Evolutionary conservation across 2,113 vertebrate genomes (phyloP).

Genomic region (Saccopteryx bilineata): DNA sequence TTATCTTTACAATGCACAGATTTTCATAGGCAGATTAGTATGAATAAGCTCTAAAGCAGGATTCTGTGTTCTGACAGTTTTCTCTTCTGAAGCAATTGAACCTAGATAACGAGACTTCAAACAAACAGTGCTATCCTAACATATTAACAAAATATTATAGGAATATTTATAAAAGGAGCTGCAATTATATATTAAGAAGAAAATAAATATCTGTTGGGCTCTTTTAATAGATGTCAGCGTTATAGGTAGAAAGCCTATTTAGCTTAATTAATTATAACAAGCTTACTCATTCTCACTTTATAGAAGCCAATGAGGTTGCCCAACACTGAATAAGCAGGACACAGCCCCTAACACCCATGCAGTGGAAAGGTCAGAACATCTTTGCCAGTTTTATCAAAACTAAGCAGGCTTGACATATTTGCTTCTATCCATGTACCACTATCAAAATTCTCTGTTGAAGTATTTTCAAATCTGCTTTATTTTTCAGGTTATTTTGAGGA

Average conservation of each 20-base stretch:
- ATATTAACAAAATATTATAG: not conserved
- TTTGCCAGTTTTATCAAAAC: slow-evolving; percentile 2
- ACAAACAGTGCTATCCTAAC: not conserved
- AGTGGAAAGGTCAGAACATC: not conserved
- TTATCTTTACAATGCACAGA: not conserved
- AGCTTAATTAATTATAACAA: slow-evolving; percentile 3
- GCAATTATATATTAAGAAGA: not conserved
- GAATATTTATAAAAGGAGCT: slow-evolving; percentile 3
- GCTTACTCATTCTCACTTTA: not conserved
- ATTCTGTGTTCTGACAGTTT: slow-evolving; percentile 6
- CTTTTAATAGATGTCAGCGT: not conserved
- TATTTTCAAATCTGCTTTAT: slow-evolving; percentile 28
- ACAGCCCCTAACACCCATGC: not conserved
- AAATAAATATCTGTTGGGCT: not conserved
- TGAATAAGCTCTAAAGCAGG: not conserved
- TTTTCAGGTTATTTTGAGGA: slow-evolving; percentile 3
- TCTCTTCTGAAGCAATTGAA: not conserved
- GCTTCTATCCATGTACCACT: slow-evolving; percentile 26
- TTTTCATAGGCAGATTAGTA: not conserved
- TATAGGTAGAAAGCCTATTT: not conserved
- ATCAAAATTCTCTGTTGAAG: not conserved
- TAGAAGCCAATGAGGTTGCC: not conserved
- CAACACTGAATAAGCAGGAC: not conserved
- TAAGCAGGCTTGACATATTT: not conserved
- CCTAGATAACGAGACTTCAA: not conserved